A percentile compares a stretch with the other conserved stretches of the same genome.
phyloP scores from a whole-genome alignment of 35 echinoderm and acorn worm species.

The Nesometra sesokonis region DNA sequence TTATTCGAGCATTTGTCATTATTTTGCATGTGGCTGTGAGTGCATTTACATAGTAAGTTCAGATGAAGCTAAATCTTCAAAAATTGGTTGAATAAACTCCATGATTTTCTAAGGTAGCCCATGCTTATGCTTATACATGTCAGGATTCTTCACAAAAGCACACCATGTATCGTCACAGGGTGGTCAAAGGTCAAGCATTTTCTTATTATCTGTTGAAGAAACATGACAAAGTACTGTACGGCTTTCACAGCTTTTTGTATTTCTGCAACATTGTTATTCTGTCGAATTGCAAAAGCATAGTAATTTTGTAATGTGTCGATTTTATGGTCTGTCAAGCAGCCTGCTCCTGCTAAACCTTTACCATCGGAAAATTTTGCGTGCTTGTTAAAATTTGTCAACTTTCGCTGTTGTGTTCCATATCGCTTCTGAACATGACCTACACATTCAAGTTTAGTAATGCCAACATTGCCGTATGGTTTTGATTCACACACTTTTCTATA shows the following conservation, averaged over 20 bases:
- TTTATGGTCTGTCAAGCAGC: constrained; percentile 9
- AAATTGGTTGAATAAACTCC: constrained; percentile 6
- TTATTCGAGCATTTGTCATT: no score
- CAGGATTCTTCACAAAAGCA: constrained; percentile 3
- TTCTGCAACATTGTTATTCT: constrained; percentile 12
- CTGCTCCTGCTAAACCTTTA: constrained; percentile 9
- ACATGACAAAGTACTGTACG: constrained; percentile 11
- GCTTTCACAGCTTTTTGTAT: constrained; percentile 24
- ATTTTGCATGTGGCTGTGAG: no score
- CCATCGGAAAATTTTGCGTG: neutral
- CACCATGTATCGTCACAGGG: constrained; percentile 28
- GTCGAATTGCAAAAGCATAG: constrained; percentile 34
- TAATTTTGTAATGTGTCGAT: constrained; percentile 21
- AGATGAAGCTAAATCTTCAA: neutral
- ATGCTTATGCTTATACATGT: neutral
- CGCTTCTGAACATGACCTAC: constrained; percentile 22
- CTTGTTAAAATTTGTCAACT: neutral
- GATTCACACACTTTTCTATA: constrained; percentile 6
- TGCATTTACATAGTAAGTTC: no score
- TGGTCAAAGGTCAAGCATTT: constrained; percentile 31
- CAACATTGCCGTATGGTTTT: constrained; percentile 19
- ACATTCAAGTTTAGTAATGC: constrained; percentile 9
- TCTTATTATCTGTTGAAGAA: constrained; percentile 13
- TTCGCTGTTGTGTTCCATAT: no score
- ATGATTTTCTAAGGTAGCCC: neutral